These are phyloP conservation scores for Dicycla oo DNA, from an alignment of 2,888 invertebrate species.

Conservation along the genomic window DNA sequence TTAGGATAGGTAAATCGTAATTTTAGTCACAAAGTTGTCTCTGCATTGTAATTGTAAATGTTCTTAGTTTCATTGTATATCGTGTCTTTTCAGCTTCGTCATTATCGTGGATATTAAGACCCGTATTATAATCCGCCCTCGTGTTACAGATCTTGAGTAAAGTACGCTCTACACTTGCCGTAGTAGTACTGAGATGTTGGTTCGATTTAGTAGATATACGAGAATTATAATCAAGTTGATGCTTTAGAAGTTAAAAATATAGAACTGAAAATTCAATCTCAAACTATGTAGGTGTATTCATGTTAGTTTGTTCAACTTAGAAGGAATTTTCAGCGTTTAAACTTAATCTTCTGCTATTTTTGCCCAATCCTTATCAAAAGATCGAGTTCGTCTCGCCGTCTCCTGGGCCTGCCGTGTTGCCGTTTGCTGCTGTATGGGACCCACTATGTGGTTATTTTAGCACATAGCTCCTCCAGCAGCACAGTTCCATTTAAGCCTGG, in stretches of 20 bases:
- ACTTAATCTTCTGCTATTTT: too few species aligned
- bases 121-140: conserved; percentile 4
- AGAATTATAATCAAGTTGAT: conserved; percentile 1
- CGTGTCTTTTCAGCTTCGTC: neutral
- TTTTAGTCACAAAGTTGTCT: conserved; percentile 26
- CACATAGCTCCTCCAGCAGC: too few species aligned
- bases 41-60: conserved; percentile 1
- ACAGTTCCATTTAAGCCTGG: too few species aligned
- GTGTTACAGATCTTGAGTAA: conserved; percentile 1
- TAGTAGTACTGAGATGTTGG: neutral
- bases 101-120: neutral
- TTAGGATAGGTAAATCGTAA: conserved; percentile 22
- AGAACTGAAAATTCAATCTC: neutral
- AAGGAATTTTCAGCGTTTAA: neutral
- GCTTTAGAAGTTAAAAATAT: neutral
- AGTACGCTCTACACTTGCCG: conserved; percentile 9
- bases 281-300: neutral
- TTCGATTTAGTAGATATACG: conserved; percentile 15
- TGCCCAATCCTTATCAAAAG: too few species aligned
- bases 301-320: neutral
- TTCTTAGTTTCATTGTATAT: conserved; percentile 18
- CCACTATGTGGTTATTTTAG: too few species aligned
- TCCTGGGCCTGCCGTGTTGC: too few species aligned
- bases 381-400: too few species aligned
- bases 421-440: too few species aligned